Base-by-base conservation (phyloP, 2,888 invertebrate species). In the Melipona beecheii region DNA sequence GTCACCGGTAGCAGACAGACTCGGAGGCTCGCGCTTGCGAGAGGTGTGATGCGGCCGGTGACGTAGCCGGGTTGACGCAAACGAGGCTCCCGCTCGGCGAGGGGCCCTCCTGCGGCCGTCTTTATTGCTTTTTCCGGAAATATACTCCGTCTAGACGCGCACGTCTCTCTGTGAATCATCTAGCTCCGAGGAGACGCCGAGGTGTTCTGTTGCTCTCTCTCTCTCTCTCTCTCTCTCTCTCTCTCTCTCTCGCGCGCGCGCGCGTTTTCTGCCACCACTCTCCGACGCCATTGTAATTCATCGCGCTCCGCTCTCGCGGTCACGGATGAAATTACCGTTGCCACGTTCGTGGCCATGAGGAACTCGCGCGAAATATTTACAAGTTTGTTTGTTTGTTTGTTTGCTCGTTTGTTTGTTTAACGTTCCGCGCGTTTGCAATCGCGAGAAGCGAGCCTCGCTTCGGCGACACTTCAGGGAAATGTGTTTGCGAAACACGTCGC, bases 121-220 rank as follows among this genome's bases (percentile, higher is more conserved):
- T 85, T 86, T 87, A 87, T 87, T 87, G 85, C 87, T 81, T 86
- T 88, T 89, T 86, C 88, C 87, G 84, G 89, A 84, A 89, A 88
- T 89, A 84, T 82, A 86, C 79, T 69, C 79, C 72, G 88, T 88
- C 88, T 88, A 87, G 88, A 88, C 86, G 62, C 50, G 75, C 54
- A 50, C 75, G 58, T 74, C 66, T 50, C 49, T 56, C 66, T 66
- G 78, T 88, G 88, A 88, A 76, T 88, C 89, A 88, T 87, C 78
- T 66, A 60, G 62, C 50, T 69, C 81, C 43, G 43, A 0, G 43
- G 43, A 62, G 76, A 69, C 77, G 72, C 21, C 49, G 24, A 78
- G 78, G 64, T 56, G 64, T 68, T 31, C 27, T 27, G 27, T 27
- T 27, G 27, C 19, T 4, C 60, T 60, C 9, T 24, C 52, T 52